Evolutionary conservation across 2,888 invertebrate genomes (phyloP).

Genomic region (Xiphydria camelus): DNA sequence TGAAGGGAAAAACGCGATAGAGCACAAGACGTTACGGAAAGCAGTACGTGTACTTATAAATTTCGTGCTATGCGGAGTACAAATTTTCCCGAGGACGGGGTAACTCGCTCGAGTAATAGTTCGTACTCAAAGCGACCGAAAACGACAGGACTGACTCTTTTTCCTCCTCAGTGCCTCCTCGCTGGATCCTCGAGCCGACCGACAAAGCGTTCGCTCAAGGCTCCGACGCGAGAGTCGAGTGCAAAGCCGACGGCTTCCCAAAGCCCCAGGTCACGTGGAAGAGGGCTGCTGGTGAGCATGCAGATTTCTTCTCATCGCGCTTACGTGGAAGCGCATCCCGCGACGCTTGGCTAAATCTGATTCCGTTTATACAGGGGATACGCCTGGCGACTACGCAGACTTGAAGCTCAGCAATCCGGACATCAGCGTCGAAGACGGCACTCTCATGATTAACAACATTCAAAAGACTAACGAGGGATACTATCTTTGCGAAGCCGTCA

Average conservation of each 20-base stretch:
- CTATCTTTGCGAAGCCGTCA: slow-evolving; percentile 94
- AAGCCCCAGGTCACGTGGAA: slow-evolving; percentile 95
- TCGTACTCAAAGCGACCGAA: no score
- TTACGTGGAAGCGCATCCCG: slow-evolving; percentile 4
- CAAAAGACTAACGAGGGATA: slow-evolving; percentile 93
- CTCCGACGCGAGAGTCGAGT: slow-evolving; percentile 91
- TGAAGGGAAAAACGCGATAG: no score
- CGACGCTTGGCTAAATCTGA: slow-evolving; percentile 3
- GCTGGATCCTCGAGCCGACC: slow-evolving; percentile 93
- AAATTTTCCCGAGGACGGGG: no score
- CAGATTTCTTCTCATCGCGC: not conserved
- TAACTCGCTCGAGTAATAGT: slow-evolving; percentile 27
- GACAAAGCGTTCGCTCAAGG: slow-evolving; percentile 95
- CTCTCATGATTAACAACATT: slow-evolving; percentile 85
- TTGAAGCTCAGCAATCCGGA: slow-evolving; percentile 87
- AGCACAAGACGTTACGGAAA: no score
- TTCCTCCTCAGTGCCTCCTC: slow-evolving; percentile 82
- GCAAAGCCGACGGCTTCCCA: slow-evolving; percentile 95
- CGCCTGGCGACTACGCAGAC: slow-evolving; percentile 91
- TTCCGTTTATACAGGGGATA: slow-evolving; percentile 68
- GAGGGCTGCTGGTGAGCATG: slow-evolving; percentile 83
- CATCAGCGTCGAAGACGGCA: slow-evolving; percentile 93
- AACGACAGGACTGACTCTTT: slow-evolving; percentile 27
- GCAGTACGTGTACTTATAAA: no score
- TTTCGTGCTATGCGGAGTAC: no score